Conservation (phyloP, 2,113 vertebrate genomes). For the Catharus minimus region DNA sequence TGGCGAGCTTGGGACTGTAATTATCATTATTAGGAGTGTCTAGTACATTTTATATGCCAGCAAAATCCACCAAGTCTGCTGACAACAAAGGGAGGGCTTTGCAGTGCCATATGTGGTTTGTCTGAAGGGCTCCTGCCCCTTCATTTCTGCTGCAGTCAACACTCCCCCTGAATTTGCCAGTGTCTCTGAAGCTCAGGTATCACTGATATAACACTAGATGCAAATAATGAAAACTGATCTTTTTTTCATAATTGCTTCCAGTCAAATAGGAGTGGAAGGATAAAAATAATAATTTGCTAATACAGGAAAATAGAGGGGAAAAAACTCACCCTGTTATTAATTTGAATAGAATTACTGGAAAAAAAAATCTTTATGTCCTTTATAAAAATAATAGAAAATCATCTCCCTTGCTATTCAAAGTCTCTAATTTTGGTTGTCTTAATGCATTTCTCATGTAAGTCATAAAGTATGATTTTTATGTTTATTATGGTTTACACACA, state of each 20-base stretch:
- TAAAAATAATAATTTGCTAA: slow-evolving; percentile 13
- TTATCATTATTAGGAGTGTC: slow-evolving; percentile 50
- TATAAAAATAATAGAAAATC: background rate
- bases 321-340: background rate
- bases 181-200: background rate
- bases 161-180: background rate
- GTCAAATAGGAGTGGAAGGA: background rate
- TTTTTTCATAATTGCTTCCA: background rate
- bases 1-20: slow-evolving; percentile 25
- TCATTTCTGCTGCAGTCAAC: background rate
- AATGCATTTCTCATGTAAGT: slow-evolving; percentile 55
- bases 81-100: background rate
- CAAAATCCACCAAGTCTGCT: slow-evolving; percentile 16
- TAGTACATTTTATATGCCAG: slow-evolving; percentile 24
- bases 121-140: background rate
- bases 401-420: background rate
- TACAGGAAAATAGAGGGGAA: background rate
- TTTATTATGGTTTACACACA: slow-evolving; percentile 70
- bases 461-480: slow-evolving; percentile 59
- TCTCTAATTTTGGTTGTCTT: slow-evolving; percentile 62
- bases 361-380: slow-evolving; percentile 12
- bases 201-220: background rate
- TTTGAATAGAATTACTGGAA: background rate
- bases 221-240: background rate
- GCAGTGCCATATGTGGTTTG: background rate